phyloP scores from a whole-genome alignment of 2,888 invertebrate species.

The Volucella bombylans region DNA sequence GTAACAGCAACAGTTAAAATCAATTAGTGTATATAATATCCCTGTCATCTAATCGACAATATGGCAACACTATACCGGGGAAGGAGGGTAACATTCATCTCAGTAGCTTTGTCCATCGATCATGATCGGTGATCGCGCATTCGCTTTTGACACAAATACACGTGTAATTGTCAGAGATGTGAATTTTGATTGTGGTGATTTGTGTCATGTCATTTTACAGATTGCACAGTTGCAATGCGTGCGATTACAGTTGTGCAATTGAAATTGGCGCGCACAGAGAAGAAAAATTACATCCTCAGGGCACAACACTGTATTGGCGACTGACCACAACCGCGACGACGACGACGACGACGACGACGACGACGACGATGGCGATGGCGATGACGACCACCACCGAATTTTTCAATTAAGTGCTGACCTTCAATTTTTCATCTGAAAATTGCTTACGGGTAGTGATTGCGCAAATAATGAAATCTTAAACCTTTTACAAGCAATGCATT shows the following conservation, averaged over 20 bases:
- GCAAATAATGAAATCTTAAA: slow-evolving; percentile 78
- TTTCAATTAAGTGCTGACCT: slow-evolving; percentile 69
- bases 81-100: slow-evolving; percentile 38
- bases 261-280: slow-evolving; percentile 19
- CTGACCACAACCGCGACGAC: no score
- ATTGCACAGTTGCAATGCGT: neutral
- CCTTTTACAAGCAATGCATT: slow-evolving; percentile 55
- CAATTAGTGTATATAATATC: slow-evolving; percentile 62
- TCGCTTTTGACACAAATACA: slow-evolving; percentile 51
- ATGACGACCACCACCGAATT: slow-evolving; percentile 69
- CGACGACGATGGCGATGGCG: neutral
- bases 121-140: slow-evolving; percentile 41
- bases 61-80: neutral
- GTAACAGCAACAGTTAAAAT: slow-evolving; percentile 46
- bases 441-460: slow-evolving; percentile 62
- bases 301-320: slow-evolving; percentile 20
- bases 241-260: slow-evolving; percentile 42
- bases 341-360: neutral
- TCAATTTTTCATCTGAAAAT: slow-evolving; percentile 67
- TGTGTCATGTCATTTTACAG: slow-evolving; percentile 49
- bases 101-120: slow-evolving; percentile 54
- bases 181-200: slow-evolving; percentile 64
- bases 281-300: slow-evolving; percentile 56
- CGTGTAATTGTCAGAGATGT: slow-evolving; percentile 68
- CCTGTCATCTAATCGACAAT: slow-evolving; percentile 54